phyloP scores from a whole-genome alignment of 2,113 vertebrate genomes.

The Lycaon pictus region DNA sequence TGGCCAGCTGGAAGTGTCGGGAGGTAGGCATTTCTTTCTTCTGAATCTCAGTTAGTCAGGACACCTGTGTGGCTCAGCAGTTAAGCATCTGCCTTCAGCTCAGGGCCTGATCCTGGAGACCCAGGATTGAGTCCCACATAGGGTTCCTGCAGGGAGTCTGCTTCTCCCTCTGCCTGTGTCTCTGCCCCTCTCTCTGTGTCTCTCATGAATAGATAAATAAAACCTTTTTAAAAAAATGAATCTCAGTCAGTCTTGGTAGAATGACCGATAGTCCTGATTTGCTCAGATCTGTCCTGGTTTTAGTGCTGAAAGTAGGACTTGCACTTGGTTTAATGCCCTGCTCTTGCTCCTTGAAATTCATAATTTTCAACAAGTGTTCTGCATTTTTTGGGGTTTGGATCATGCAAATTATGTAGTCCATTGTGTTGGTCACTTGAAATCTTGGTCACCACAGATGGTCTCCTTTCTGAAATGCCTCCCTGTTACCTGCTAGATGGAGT shows the following conservation, averaged over 20 bases:
- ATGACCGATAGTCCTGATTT: background rate
- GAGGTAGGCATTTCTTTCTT: background rate
- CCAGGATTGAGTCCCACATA: too few species aligned
- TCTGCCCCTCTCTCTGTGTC: too few species aligned
- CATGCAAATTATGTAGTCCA: background rate
- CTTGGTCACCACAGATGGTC: background rate
- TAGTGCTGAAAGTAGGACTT: background rate
- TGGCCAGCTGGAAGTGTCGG: background rate
- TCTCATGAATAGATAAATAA: too few species aligned
- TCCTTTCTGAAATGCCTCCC: background rate
- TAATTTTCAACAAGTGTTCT: background rate
- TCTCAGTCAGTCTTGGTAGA: background rate
- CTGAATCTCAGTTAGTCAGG: background rate
- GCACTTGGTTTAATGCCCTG: background rate
- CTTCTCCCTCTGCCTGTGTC: too few species aligned
- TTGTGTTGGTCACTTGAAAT: background rate
- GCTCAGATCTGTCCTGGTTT: background rate
- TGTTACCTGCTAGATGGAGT: background rate
- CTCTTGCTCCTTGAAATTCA: background rate
- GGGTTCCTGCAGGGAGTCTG: too few species aligned
- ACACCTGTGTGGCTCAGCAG: too few species aligned
- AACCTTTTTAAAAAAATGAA: background rate
- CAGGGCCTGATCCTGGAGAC: too few species aligned
- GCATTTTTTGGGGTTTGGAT: background rate
- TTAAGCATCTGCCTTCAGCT: too few species aligned